Evolutionary conservation across 1,140 invertebrate species (phyloP).

Genomic region (Trichomalopsis sarcophagae): DNA sequence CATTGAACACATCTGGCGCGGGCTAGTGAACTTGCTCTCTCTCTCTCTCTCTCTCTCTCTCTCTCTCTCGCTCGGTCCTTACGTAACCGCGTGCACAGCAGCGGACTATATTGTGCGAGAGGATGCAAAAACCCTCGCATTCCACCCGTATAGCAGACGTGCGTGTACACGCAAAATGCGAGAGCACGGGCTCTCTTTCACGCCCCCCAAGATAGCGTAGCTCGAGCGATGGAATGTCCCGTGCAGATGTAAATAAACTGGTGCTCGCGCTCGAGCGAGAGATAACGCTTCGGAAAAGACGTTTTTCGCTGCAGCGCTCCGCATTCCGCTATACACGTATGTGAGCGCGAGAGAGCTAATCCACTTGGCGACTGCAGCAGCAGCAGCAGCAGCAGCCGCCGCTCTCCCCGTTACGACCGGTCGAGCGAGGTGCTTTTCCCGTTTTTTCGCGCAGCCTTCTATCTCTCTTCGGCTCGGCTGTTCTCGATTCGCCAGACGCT

Average conservation of each 20-base stretch:
- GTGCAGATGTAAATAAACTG: background rate
- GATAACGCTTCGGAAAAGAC: background rate
- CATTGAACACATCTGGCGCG: conserved; percentile 20
- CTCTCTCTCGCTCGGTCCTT: background rate
- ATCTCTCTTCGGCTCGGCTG: conserved; percentile 25
- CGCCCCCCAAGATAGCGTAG: background rate
- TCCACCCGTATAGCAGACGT: background rate
- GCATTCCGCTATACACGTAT: conserved; percentile 21
- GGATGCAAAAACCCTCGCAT: background rate
- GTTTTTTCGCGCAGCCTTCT: conserved; percentile 31
- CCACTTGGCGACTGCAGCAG: conserved; percentile 45
- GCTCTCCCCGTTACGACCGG: conserved; percentile 44
- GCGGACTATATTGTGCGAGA: too few relatives aligned
- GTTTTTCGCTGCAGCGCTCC: conserved; percentile 34
- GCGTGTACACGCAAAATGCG: too few relatives aligned
- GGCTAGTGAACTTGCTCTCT: background rate
- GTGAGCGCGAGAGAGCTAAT: conserved; percentile 47
- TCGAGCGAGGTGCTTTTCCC: conserved; percentile 38
- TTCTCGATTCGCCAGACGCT: background rate
- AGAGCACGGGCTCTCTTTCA: background rate
- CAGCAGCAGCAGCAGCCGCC: background rate
- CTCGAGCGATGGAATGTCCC: background rate
- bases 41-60: too few relatives aligned
- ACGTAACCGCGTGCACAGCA: background rate
- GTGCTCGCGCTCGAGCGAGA: background rate